These are phyloP conservation scores for Galerucella nymphaeae DNA, from an alignment of 2,888 invertebrate genomes.

Conservation along the genomic window DNA sequence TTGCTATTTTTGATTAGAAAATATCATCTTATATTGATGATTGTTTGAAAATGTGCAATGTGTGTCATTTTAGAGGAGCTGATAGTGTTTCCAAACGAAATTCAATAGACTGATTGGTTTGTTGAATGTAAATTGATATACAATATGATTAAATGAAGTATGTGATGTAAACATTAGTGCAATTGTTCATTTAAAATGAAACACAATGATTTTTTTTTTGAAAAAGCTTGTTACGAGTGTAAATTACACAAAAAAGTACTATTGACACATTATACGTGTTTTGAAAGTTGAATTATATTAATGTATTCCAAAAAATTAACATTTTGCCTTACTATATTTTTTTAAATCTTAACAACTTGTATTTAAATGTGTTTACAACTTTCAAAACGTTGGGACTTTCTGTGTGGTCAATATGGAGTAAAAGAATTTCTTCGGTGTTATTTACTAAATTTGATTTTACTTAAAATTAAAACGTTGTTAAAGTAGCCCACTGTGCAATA, in stretches of 20 bases:
- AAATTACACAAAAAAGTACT: background rate
- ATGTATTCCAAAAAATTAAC: background rate
- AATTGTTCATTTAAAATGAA: background rate
- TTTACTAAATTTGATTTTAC: constrained; percentile 1
- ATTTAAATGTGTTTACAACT: background rate
- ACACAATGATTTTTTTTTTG: background rate
- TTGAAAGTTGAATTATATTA: background rate
- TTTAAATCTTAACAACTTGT: background rate
- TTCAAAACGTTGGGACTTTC: background rate
- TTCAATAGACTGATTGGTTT: background rate
- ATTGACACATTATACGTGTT: background rate
- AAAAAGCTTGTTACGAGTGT: background rate
- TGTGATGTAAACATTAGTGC: too few species aligned
- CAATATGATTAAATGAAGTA: background rate
- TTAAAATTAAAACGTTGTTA: background rate
- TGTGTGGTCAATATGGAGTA: background rate
- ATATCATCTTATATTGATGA: background rate
- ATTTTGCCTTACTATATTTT: background rate
- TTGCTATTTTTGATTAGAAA: background rate
- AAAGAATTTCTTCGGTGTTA: background rate
- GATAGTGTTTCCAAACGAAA: background rate
- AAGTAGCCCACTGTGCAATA: constrained; percentile 37
- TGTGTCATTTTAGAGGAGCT: background rate
- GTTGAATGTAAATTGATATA: background rate
- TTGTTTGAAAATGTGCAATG: background rate